Conservation (phyloP, 2,797 vertebrate species). For the Presbytis comata region DNA sequence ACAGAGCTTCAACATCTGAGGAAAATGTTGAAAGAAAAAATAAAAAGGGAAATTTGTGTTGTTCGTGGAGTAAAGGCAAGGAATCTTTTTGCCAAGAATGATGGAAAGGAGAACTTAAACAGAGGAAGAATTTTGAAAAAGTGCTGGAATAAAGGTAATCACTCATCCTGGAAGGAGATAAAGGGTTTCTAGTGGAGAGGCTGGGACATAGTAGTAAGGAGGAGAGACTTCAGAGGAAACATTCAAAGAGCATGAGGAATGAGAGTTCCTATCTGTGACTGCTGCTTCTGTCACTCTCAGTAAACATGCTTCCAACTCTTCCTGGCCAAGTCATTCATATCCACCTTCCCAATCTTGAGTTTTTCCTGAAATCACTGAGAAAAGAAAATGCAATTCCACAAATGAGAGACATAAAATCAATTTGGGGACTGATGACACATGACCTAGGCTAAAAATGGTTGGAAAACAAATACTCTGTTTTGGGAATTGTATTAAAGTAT, state of each 20-base stretch:
- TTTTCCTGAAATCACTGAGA: background rate
- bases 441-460: background rate
- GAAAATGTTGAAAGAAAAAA: background rate
- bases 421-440: background rate
- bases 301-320: background rate
- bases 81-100: background rate
- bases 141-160: background rate
- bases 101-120: background rate
- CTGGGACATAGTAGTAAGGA: background rate
- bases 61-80: background rate
- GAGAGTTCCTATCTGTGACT: background rate
- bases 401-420: background rate
- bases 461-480: background rate
- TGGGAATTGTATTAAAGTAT: background rate
- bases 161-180: background rate
- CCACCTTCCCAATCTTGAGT: background rate
- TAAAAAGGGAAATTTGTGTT: too few relatives aligned
- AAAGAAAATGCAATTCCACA: background rate
- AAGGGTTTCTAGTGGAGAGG: background rate
- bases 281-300: background rate
- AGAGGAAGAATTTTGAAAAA: background rate
- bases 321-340: background rate
- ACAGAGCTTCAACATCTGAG: background rate
- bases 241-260: background rate
- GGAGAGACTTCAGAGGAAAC: background rate